Evolutionary conservation across 2,888 invertebrate species (phyloP), one percentile per base, ranked within the genome.

Genomic region (Theodoxus fluviatilis): DNA sequence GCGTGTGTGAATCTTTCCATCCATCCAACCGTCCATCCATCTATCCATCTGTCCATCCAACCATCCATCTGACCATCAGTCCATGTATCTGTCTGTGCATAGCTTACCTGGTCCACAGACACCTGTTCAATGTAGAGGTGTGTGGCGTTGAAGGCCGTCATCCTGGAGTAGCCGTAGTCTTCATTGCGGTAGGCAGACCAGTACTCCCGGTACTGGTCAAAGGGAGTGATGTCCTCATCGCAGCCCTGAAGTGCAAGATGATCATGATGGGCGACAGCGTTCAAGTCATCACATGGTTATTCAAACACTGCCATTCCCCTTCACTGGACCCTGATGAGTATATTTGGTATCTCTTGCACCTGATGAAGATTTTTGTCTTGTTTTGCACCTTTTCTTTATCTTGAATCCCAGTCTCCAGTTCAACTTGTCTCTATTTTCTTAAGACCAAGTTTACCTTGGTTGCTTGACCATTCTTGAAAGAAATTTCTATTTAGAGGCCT

Each of bases 161-260:
- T 89, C 71, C 94, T 89, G 1, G 94, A 94, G 87, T 95, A 98
- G 0, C 98, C 98, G 88, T 98, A 98, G 88, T 97, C 96, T 72
- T 90, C 88, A 70, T 92, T 94, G 37, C 93, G 91, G 87, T 93
- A 93, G 0, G 95, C 95, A 64, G 94, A 94, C 94, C 94, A 96
- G 0, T 88, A 83, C 0, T 92, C 92, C 63, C 89, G 88, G 12
- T 89, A 87, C 82, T 90, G 84, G 31, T 89, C 87, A 84, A 94
- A 94, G 0, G 89, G 89, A 79, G 97, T 96, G 9, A 92, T 92
- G 0, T 92, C 91, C 85, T 95, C 95, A 73, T 91, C 90, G 80
- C 94, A 94, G 12, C 95, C 95, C 90, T 90, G 76, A 22, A 35
- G 69, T n/a, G n/a, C n/a, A n/a, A n/a, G n/a, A n/a, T n/a, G n/a